A percentile compares a stretch with the other conserved stretches of the same genome.
Conservation (phyloP, 2,113 vertebrate genomes). For the Prietella phreatophila region DNA sequence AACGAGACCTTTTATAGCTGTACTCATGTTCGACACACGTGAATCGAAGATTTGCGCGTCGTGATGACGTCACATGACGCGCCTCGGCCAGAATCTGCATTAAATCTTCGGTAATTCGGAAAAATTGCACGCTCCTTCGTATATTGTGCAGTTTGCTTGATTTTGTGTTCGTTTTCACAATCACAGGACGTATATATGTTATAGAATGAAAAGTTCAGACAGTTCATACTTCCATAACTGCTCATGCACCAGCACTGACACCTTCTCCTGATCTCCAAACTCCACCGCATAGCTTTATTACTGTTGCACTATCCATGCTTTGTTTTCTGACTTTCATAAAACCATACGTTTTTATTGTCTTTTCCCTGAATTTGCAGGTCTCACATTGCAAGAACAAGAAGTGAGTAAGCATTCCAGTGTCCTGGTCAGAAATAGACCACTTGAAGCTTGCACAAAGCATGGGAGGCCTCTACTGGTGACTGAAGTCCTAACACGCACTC, state of each 20-base stretch:
- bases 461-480: conserved; percentile 95
- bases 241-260: background rate
- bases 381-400: conserved; percentile 1
- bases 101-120: too few species aligned
- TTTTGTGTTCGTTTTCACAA: too few species aligned
- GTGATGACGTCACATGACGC: too few species aligned
- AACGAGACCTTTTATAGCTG: too few species aligned
- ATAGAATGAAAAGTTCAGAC: background rate
- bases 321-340: background rate
- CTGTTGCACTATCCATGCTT: background rate
- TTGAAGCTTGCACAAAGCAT: conserved; percentile 76
- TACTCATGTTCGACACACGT: too few species aligned
- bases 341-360: background rate
- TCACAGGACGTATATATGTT: background rate
- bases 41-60: too few species aligned
- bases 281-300: background rate
- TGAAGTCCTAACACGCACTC: conserved; percentile 67
- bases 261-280: background rate
- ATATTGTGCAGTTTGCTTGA: too few species aligned
- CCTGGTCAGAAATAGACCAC: background rate
- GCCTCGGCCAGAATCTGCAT: too few species aligned
- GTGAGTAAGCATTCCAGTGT: conserved; percentile 14
- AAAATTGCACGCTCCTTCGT: too few species aligned
- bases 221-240: background rate
- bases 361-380: background rate